Percentiles rank a stretch among this genome's conserved stretches.
Conservation (phyloP, 2,888 invertebrate genomes). For the Seira musarum region DNA sequence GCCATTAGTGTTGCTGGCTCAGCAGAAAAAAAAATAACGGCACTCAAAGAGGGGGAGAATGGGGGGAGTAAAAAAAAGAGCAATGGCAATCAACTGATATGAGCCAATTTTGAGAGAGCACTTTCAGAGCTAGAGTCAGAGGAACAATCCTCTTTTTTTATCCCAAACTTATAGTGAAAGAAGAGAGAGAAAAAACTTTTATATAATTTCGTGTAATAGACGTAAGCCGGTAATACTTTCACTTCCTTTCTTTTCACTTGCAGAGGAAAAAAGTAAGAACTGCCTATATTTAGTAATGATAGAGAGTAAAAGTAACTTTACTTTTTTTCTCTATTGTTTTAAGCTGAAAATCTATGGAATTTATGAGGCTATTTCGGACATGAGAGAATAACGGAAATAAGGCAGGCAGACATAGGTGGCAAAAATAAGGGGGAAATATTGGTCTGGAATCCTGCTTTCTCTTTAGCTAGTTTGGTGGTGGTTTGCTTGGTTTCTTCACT, state of each 20-base stretch:
- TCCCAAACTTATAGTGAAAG: too few relatives aligned
- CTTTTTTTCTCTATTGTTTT: slow-evolving; percentile 36
- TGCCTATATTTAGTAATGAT: slow-evolving; percentile 42
- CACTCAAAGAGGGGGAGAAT: slow-evolving; percentile 46
- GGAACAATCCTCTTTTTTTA: slow-evolving; percentile 41
- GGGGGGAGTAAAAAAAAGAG: slow-evolving; percentile 35
- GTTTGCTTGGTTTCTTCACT: slow-evolving; percentile 25
- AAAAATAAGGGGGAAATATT: background rate
- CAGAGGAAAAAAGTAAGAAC: slow-evolving; percentile 1
- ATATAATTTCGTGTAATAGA: too few relatives aligned
- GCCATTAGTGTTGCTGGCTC: slow-evolving; percentile 55
- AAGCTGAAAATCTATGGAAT: slow-evolving; percentile 43
- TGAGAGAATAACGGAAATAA: too few relatives aligned
- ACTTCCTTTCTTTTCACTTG: slow-evolving; percentile 25
- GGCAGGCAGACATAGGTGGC: too few relatives aligned
- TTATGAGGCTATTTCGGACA: slow-evolving; percentile 36
- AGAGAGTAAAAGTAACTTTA: slow-evolving; percentile 32
- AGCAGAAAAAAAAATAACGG: slow-evolving; percentile 44
- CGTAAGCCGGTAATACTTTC: too few relatives aligned
- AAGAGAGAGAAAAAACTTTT: too few relatives aligned
- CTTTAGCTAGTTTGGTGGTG: slow-evolving; percentile 21
- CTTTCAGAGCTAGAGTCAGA: background rate
- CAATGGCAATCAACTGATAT: slow-evolving; percentile 56
- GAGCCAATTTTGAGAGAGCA: slow-evolving; percentile 47
- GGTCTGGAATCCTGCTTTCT: background rate